phyloP scores from a whole-genome alignment of 2,888 invertebrate genomes.

The Nomada ferruginata region DNA sequence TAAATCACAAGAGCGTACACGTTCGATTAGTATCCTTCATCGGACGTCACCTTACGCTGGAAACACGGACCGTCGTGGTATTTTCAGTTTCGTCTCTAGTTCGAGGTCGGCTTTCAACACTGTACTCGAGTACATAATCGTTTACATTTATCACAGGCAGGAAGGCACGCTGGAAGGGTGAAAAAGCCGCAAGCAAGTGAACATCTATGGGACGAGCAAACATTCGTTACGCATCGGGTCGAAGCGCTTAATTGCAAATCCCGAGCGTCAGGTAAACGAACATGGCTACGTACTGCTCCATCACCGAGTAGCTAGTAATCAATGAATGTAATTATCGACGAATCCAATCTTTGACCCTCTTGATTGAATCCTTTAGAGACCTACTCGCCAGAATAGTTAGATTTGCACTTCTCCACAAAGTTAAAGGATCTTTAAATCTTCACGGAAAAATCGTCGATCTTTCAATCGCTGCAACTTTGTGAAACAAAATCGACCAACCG shows the following conservation, averaged over 20 bases:
- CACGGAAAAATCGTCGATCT: too few relatives aligned
- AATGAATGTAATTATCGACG: slow-evolving; percentile 9
- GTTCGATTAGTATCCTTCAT: too few relatives aligned
- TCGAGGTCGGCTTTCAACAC: slow-evolving; percentile 58
- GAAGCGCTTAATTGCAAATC: neutral
- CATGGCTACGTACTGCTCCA: neutral
- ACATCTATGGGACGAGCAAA: slow-evolving; percentile 5
- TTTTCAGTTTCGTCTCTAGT: slow-evolving; percentile 27
- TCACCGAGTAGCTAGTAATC: neutral
- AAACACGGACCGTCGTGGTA: too few relatives aligned
- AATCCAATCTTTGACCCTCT: too few relatives aligned
- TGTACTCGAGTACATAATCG: slow-evolving; percentile 9
- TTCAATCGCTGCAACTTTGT: too few relatives aligned
- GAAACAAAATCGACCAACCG: too few relatives aligned
- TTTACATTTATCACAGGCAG: slow-evolving; percentile 42
- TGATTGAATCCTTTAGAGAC: too few relatives aligned
- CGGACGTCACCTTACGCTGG: too few relatives aligned
- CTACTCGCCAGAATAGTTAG: too few relatives aligned
- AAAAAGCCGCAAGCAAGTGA: slow-evolving; percentile 13
- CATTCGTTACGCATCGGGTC: neutral
- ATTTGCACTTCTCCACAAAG: too few relatives aligned
- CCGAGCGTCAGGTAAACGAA: neutral
- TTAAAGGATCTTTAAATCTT: too few relatives aligned
- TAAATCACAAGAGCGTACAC: too few relatives aligned
- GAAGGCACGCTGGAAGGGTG: neutral